phyloP scores from a whole-genome alignment of 2,888 invertebrate genomes.

The Catocala fraxini region DNA sequence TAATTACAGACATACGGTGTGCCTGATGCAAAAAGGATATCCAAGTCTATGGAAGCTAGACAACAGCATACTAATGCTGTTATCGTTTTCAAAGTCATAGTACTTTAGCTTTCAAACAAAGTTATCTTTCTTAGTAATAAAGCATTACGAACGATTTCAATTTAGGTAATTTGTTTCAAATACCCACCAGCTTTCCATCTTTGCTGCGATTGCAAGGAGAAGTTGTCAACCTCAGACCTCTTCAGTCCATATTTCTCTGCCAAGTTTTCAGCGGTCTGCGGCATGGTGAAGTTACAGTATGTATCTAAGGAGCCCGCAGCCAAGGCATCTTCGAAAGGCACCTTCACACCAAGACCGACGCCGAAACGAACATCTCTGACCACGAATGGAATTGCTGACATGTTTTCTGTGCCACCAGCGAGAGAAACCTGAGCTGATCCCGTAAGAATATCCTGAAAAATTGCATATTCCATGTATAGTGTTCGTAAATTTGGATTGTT shows the following conservation, averaged over 20 bases:
- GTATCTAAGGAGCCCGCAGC: slow-evolving; percentile 92
- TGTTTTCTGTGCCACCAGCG: slow-evolving; percentile 97
- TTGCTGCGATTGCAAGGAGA: slow-evolving; percentile 94
- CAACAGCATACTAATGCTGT: too few relatives aligned
- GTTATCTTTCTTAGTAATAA: too few relatives aligned
- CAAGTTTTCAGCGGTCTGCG: slow-evolving; percentile 96
- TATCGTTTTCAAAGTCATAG: too few relatives aligned
- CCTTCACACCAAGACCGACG: slow-evolving; percentile 91
- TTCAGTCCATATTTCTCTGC: slow-evolving; percentile 94
- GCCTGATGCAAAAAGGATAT: too few relatives aligned
- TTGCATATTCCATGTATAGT: too few relatives aligned
- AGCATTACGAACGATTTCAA: background rate
- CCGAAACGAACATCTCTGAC: slow-evolving; percentile 96
- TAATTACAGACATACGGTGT: too few relatives aligned
- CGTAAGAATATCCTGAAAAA: slow-evolving; percentile 92
- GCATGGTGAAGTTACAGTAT: slow-evolving; percentile 97
- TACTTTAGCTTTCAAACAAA: too few relatives aligned
- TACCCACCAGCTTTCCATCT: slow-evolving; percentile 93
- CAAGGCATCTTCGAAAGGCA: slow-evolving; percentile 94
- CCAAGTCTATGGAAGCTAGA: too few relatives aligned
- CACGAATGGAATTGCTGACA: slow-evolving; percentile 96
- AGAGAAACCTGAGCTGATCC: slow-evolving; percentile 95
- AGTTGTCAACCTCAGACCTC: slow-evolving; percentile 94
- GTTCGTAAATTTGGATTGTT: too few relatives aligned
- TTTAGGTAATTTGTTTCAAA: background rate